phyloP scores from a whole-genome alignment of 1,140 invertebrate genomes.

The Antheraea mylitta region DNA sequence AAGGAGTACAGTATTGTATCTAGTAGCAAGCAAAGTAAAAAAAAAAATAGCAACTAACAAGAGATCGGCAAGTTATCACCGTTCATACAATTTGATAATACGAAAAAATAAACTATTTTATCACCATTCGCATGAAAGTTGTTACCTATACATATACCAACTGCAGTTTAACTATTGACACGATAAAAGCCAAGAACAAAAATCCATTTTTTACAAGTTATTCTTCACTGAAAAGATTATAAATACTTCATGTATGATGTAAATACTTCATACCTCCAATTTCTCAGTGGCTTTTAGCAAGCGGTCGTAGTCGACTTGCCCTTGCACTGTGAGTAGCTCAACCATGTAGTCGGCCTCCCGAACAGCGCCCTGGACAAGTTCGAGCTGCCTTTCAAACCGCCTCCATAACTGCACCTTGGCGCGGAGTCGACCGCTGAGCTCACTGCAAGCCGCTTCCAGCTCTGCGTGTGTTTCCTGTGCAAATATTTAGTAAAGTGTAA shows the following conservation, averaged over 20 bases:
- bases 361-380: conserved; percentile 88
- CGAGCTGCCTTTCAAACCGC: conserved; percentile 86
- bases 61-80: no score
- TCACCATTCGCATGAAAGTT: no score
- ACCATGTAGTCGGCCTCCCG: conserved; percentile 92
- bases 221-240: background rate
- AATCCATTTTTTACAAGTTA: background rate
- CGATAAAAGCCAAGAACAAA: no score
- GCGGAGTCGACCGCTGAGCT: conserved; percentile 82
- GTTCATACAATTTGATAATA: no score
- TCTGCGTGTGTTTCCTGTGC: conserved; percentile 84
- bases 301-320: conserved; percentile 89
- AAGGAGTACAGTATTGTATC: no score
- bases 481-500: background rate
- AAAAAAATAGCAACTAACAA: no score
- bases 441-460: conserved; percentile 84
- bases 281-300: conserved; percentile 89
- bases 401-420: conserved; percentile 85
- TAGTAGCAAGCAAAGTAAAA: no score
- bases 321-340: conserved; percentile 88
- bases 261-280: conserved; percentile 81
- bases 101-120: no score
- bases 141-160: no score
- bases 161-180: no score
- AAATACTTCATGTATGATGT: conserved; percentile 31